Evolutionary conservation across 2,888 invertebrate genomes (phyloP).

Genomic region (Selenia dentaria): DNA sequence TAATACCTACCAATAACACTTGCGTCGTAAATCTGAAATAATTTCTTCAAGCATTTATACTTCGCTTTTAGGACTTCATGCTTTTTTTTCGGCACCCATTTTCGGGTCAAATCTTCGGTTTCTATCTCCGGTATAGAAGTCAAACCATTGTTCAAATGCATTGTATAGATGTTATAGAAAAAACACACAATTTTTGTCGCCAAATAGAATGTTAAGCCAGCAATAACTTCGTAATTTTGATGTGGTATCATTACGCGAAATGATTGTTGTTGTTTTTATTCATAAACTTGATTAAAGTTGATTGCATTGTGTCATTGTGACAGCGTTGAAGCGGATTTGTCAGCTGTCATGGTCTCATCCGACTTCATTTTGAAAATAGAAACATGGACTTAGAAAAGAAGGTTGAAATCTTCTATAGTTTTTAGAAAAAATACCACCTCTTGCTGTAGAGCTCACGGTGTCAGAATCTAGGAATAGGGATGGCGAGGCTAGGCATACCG

Average conservation of each 20-base stretch:
- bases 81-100: constrained; percentile 78
- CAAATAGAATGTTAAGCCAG: constrained; percentile 56
- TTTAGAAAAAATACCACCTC: too few species aligned
- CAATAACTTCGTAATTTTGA: constrained; percentile 63
- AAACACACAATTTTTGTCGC: constrained; percentile 59
- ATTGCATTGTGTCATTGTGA: constrained; percentile 59
- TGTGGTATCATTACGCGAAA: constrained; percentile 61
- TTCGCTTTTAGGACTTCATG: constrained; percentile 76
- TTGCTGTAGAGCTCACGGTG: too few species aligned
- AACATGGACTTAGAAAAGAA: background rate
- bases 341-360: too few species aligned
- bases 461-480: too few species aligned
- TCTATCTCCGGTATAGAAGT: constrained; percentile 67
- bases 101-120: constrained; percentile 42
- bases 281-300: constrained; percentile 31
- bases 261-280: constrained; percentile 27
- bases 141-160: constrained; percentile 34
- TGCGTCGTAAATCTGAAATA: constrained; percentile 75
- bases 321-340: constrained; percentile 43
- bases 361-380: constrained; percentile 5
- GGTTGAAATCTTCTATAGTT: constrained; percentile 15
- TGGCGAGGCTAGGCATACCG: too few species aligned
- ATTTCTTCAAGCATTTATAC: constrained; percentile 74
- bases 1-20: constrained; percentile 55
- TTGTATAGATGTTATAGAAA: background rate